A percentile compares a stretch with the other conserved stretches of the same genome.
These are phyloP conservation scores for Drosophila pandora DNA, from an alignment of 1,140 invertebrate genomes.

Conservation along the genomic window DNA sequence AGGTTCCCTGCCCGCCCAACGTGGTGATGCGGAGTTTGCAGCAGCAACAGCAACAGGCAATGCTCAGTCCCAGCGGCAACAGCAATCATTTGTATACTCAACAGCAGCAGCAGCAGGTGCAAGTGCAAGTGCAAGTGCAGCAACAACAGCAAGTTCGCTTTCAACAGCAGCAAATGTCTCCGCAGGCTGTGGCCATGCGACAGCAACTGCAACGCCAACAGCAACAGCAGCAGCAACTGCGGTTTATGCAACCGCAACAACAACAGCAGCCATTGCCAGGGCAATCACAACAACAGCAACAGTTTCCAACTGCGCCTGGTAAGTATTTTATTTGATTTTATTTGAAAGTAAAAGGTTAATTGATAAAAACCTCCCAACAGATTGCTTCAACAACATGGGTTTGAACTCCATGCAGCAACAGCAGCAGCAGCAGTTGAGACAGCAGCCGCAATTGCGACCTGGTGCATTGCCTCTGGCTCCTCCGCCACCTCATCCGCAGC, in stretches of 20 bases:
- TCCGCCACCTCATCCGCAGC: conserved; percentile 72
- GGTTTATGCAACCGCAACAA: conserved; percentile 63
- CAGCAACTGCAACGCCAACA: conserved; percentile 77
- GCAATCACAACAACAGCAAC: conserved; percentile 63
- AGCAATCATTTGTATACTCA: conserved; percentile 61
- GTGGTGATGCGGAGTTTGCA: conserved; percentile 70
- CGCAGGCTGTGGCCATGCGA: conserved; percentile 60
- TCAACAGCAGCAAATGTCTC: conserved; percentile 41
- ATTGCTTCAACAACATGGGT: conserved; percentile 63
- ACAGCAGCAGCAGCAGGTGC: conserved; percentile 65
- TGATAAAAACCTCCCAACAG: conserved; percentile 12
- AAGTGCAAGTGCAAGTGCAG: conserved; percentile 67
- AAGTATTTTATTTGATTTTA: background rate
- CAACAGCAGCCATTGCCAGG: conserved; percentile 60
- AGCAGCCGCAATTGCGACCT: conserved; percentile 57
- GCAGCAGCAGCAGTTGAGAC: conserved; percentile 47
- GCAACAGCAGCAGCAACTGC: conserved; percentile 57
- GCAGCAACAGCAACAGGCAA: conserved; percentile 66
- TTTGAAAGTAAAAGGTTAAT: too few relatives aligned
- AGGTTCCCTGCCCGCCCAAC: conserved; percentile 27
- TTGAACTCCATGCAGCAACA: conserved; percentile 52
- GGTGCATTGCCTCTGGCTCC: conserved; percentile 56
- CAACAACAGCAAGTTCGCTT: conserved; percentile 4
- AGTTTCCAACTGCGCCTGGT: conserved; percentile 59
- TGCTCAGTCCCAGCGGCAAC: conserved; percentile 65